Evolutionary conservation across 1,140 invertebrate species (phyloP).

Genomic region (Caenorhabditis inopinata): DNA sequence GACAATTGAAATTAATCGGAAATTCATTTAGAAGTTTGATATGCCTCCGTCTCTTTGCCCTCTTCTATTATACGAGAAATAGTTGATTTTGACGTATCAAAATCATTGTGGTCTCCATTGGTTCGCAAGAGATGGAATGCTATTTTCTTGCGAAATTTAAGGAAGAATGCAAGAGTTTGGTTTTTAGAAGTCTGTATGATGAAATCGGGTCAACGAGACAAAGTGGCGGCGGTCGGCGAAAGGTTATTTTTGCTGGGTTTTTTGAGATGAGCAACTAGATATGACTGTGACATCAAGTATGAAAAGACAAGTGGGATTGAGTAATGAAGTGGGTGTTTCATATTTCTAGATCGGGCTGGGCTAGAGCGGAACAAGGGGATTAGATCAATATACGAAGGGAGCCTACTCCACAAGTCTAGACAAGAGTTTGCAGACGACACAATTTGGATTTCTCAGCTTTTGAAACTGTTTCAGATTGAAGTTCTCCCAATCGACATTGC

Average conservation of each 20-base stretch:
- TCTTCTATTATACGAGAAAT: background rate
- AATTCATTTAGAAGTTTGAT: background rate
- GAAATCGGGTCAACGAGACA: background rate
- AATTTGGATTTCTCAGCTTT: too few relatives aligned
- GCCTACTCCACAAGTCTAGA: too few relatives aligned
- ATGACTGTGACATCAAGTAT: background rate
- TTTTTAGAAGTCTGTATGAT: slow-evolving; percentile 2
- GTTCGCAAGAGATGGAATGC: background rate
- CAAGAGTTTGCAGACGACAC: too few relatives aligned
- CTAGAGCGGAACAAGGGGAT: too few relatives aligned
- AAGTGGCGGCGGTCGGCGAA: slow-evolving; percentile 6
- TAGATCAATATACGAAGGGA: too few relatives aligned
- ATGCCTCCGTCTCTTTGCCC: background rate
- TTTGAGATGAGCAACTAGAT: background rate
- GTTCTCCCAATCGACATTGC: too few relatives aligned
- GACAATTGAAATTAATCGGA: background rate
- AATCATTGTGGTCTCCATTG: background rate
- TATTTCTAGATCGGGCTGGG: background rate
- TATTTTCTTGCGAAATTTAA: background rate
- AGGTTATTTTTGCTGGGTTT: background rate
- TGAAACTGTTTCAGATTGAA: too few relatives aligned
- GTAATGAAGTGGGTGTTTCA: background rate
- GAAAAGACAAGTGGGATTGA: background rate
- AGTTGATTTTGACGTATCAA: slow-evolving; percentile 31
- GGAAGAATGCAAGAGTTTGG: background rate